Evolutionary conservation across 1,140 invertebrate species (phyloP).

Genomic region (Homalodisca vitripennis): DNA sequence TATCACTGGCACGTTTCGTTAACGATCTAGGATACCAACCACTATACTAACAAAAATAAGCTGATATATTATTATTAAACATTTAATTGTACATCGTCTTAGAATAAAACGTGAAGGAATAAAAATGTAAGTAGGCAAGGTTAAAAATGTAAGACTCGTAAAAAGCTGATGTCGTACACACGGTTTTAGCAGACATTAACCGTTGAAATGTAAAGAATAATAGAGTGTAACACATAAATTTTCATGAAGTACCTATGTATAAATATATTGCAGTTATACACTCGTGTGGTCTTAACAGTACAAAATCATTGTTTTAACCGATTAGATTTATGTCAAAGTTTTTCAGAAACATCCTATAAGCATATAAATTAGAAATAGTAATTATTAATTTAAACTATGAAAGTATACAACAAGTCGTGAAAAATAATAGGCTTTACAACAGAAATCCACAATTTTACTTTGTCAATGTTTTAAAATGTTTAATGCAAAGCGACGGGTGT

Average conservation of each 20-base stretch:
- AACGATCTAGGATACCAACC: conserved; percentile 14
- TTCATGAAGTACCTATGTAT: conserved; percentile 16
- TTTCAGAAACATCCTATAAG: conserved; percentile 23
- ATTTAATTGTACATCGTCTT: not conserved
- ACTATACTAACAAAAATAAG: conserved; percentile 23
- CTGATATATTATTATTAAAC: conserved; percentile 13
- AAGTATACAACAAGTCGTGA: conserved; percentile 9
- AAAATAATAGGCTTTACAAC: not conserved
- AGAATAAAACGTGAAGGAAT: conserved; percentile 17
- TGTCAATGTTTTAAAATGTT: not conserved
- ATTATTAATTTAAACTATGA: conserved; percentile 6
- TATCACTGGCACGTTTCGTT: not conserved
- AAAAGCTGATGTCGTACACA: not conserved
- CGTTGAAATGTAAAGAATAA: conserved; percentile 16
- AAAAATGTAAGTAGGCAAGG: conserved; percentile 19
- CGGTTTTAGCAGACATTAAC: not conserved
- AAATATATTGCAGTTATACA: conserved; percentile 26
- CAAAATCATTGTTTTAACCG: conserved; percentile 6
- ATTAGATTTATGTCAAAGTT: conserved; percentile 17
- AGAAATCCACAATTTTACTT: conserved; percentile 15
- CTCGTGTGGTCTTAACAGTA: conserved; percentile 1
- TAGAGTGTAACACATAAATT: conserved; percentile 10
- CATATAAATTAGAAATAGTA: not conserved
- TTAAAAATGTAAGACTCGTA: conserved; percentile 16
- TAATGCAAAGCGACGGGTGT: conserved; percentile 1